Percentiles rank a stretch among this genome's conserved stretches.
Conservation (phyloP, 2,113 vertebrate species). For the Tragelaphus strepsiceros region DNA sequence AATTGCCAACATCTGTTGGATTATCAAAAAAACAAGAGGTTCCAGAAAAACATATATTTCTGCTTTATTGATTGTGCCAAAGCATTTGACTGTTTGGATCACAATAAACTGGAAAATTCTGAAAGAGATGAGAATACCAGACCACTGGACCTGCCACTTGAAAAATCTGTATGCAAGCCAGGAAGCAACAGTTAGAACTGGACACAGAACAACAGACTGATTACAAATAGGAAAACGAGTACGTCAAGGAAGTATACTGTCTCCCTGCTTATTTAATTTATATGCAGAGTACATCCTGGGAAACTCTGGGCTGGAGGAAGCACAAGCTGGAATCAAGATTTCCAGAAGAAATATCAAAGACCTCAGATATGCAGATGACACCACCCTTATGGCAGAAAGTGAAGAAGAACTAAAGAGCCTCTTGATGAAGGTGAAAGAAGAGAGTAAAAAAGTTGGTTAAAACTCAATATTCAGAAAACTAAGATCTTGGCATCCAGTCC, state of each 20-base stretch:
- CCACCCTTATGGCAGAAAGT: not conserved
- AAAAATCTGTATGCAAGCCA: not conserved
- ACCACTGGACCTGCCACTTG: not conserved
- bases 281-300: not conserved
- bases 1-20: not conserved
- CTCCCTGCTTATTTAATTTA: not conserved
- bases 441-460: not conserved
- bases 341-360: not conserved
- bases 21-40: not conserved
- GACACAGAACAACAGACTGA: not conserved
- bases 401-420: not conserved
- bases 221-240: not conserved
- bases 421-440: not conserved
- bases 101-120: not conserved
- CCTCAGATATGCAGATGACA: not conserved
- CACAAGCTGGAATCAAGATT: not conserved
- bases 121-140: not conserved
- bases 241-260: not conserved
- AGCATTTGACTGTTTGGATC: not conserved
- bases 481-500: not conserved
- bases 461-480: not conserved
- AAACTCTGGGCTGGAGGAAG: not conserved
- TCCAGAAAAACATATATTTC: not conserved
- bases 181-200: not conserved
- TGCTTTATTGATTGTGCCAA: not conserved